Conservation (phyloP, 2,113 vertebrate genomes). For the Lepisosteus osseus region DNA sequence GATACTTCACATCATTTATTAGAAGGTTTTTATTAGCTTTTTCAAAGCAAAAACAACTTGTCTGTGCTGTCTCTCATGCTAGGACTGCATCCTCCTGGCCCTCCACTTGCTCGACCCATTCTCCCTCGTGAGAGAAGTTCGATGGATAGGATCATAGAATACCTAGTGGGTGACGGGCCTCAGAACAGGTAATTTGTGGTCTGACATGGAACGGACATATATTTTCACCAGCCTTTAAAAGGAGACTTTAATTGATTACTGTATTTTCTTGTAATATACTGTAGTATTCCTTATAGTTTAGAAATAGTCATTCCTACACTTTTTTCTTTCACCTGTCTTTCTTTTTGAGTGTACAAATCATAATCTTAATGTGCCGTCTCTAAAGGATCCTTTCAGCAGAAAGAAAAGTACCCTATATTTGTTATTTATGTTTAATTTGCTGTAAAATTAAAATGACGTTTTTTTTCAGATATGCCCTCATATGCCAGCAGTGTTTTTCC, state of each 20-base stretch:
- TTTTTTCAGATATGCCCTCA: conserved; percentile 81
- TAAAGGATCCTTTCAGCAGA: no score
- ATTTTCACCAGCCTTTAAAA: background rate
- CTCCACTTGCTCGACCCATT: conserved; percentile 88
- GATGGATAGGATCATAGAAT: conserved; percentile 92
- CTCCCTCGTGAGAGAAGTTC: conserved; percentile 86
- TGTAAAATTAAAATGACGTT: no score
- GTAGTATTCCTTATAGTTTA: conserved; percentile 8
- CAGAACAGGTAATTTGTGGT: conserved; percentile 82
- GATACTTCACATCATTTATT: conserved; percentile 1
- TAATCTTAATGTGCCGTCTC: no score
- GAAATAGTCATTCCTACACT: background rate
- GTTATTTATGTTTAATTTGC: background rate
- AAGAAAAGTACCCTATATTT: background rate
- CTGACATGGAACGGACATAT: no score
- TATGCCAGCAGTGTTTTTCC: conserved; percentile 97
- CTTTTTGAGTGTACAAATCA: background rate
- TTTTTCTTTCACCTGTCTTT: background rate
- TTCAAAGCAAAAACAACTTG: conserved; percentile 7
- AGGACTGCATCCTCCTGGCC: conserved; percentile 95
- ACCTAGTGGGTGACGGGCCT: conserved; percentile 94
- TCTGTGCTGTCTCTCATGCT: conserved; percentile 32
- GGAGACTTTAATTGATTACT: background rate
- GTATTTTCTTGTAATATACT: background rate
- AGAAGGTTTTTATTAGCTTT: conserved; percentile 23